Percentiles rank a stretch among this genome's conserved stretches.
Conservation (phyloP, 2,888 invertebrate genomes). For the Erebia palarica region DNA sequence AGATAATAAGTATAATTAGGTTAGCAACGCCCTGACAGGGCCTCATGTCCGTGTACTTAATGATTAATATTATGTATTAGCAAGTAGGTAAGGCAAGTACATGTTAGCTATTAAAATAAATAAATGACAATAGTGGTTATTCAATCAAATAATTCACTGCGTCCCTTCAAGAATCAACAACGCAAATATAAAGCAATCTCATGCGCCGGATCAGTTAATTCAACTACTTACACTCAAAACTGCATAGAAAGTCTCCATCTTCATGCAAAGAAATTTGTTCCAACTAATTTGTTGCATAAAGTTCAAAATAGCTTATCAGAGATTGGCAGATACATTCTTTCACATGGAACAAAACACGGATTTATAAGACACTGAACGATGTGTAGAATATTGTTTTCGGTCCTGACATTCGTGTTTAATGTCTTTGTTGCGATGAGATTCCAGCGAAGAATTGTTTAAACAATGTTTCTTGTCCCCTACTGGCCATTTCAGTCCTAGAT, state of each 20-base stretch:
- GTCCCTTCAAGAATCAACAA: conserved; percentile 59
- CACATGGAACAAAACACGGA: conserved; percentile 48
- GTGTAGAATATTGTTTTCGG: conserved; percentile 72
- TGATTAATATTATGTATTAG: too few relatives aligned
- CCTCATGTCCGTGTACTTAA: too few relatives aligned
- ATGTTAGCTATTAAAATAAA: too few relatives aligned
- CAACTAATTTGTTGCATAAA: conserved; percentile 14
- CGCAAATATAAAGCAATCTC: conserved; percentile 67
- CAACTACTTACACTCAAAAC: conserved; percentile 57
- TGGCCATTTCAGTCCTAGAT: conserved; percentile 37
- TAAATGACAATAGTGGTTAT: conserved; percentile 52
- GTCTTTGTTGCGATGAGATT: conserved; percentile 72
- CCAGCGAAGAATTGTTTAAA: conserved; percentile 56
- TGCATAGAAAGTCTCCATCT: conserved; percentile 38
- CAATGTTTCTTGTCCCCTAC: conserved; percentile 37
- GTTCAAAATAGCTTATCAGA: conserved; percentile 17
- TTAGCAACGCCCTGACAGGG: too few relatives aligned
- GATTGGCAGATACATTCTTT: conserved; percentile 40
- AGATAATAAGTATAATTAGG: too few relatives aligned
- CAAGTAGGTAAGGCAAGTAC: too few relatives aligned
- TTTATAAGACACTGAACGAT: conserved; percentile 69
- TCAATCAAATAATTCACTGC: conserved; percentile 49
- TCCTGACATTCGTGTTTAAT: conserved; percentile 69
- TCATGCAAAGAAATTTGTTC: conserved; percentile 12
- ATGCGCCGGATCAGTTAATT: conserved; percentile 69